Conservation (phyloP, 2,888 invertebrate species). For the Agonopterix heracliana region DNA sequence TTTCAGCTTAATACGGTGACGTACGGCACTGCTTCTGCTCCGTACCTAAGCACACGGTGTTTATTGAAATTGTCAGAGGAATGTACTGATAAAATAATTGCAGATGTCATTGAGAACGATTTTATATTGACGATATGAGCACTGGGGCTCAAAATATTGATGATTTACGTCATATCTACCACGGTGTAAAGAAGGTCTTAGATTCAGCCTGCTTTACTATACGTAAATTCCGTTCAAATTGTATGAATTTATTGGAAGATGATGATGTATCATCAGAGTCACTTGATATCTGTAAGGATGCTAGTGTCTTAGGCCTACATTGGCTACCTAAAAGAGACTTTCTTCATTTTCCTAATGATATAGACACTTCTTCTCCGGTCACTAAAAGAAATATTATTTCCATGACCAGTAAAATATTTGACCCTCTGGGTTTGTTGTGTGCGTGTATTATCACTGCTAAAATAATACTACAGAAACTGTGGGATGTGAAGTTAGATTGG, state of each 20-base stretch:
- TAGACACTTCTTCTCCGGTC: background rate
- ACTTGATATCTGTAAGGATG: background rate
- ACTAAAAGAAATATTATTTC: slow-evolving; percentile 9
- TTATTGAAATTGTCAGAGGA: slow-evolving; percentile 6
- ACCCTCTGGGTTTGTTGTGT: background rate
- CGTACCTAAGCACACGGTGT: slow-evolving; percentile 9
- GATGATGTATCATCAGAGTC: background rate
- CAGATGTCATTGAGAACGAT: slow-evolving; percentile 6
- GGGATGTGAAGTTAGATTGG: background rate
- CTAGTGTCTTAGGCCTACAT: slow-evolving; percentile 5
- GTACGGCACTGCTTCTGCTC: slow-evolving; percentile 10
- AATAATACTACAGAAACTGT: background rate
- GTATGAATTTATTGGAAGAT: background rate
- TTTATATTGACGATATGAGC: slow-evolving; percentile 11
- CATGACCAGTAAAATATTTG: background rate
- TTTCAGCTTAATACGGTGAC: slow-evolving; percentile 16
- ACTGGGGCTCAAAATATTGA: slow-evolving; percentile 3
- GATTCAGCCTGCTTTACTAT: slow-evolving; percentile 4
- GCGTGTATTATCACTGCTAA: slow-evolving; percentile 1
- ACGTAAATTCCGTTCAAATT: slow-evolving; percentile 3
- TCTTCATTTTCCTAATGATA: slow-evolving; percentile 2
- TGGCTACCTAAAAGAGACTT: slow-evolving; percentile 8
- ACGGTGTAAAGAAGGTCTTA: background rate
- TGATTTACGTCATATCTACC: background rate
- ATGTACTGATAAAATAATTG: slow-evolving; percentile 1